Base-by-base conservation (phyloP, 2,113 vertebrate species). In the Plotosus lineatus region DNA sequence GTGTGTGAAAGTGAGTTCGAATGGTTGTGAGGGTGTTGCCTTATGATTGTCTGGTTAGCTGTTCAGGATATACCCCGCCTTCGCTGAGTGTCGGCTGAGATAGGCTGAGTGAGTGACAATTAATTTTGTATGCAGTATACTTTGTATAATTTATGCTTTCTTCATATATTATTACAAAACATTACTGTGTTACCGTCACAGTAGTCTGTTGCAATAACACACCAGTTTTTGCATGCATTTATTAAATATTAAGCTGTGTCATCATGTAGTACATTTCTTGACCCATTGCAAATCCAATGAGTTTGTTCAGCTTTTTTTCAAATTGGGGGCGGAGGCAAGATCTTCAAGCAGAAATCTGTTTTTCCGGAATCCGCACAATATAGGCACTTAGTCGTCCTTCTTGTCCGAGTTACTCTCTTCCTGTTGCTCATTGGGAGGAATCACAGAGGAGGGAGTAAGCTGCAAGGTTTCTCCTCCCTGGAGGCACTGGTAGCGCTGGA, bases 401-500 rank as follows among this genome's bases (percentile, higher is more conserved):
- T 99, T 99, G 90, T 96, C 97, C n/a, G 95, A 97, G 73, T 84
- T 85, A 81, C 90, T 89, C 46, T 94, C 92, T 42, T 95, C 95
- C 48, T 91, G 91, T 6, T 51, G 82, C 33, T 73, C 82, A n/a
- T 82, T 90, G 11, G 91, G 91, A 56, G 79, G 74, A 75, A 87
- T 81, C 71, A 87, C 92, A 80, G 93, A 92, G 40, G 50, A 72
- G 31, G 84, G 89, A 82, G 46, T 6, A 61, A 44, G 0, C 11
- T 83, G 71, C 61, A 75, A 44, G 11, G 91, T 85, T 3, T 3
- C 79, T 0, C 85, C 89, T 36, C 90, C 91, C 50, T 95, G 94
- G 21, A 94, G 85, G 2, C 94, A 90, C 60, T 97, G 95, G 89
- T 95, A 93, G 0, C 96, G 91, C 91, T 99, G 98, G 0, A 99